These are phyloP conservation scores for Cryptosula pallasiana DNA, from an alignment of 2,888 invertebrate genomes.

Conservation along the genomic window DNA sequence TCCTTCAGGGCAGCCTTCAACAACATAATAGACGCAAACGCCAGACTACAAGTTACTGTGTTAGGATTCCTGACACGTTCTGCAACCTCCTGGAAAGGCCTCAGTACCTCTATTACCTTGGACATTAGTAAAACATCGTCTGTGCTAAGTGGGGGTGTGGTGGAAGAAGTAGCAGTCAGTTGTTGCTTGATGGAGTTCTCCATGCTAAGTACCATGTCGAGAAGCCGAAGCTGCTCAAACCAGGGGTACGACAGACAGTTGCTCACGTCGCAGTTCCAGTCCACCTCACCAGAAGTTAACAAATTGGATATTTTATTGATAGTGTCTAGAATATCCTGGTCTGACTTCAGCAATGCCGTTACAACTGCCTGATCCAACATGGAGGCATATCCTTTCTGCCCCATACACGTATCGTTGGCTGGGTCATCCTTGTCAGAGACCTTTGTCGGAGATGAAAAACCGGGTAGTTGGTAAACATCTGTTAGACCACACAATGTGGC, in stretches of 20 bases:
- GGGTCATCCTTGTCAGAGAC: neutral
- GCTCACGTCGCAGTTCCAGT: too few species aligned
- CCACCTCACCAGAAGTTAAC: neutral
- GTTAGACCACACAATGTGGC: neutral
- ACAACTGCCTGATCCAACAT: neutral
- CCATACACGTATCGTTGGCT: neutral
- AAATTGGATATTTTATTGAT: neutral
- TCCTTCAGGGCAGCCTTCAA: neutral
- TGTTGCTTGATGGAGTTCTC: neutral
- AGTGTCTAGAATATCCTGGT: neutral
- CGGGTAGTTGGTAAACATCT: neutral
- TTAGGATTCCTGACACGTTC: neutral
- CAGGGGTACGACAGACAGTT: neutral
- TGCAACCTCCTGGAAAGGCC: constrained; percentile 20
- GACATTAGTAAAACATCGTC: neutral
- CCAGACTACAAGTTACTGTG: constrained; percentile 1
- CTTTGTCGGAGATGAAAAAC: neutral
- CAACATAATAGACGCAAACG: constrained; percentile 12
- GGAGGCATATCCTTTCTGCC: neutral
- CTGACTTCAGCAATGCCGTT: neutral
- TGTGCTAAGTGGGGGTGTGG: too few species aligned
- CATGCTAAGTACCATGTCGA: neutral
- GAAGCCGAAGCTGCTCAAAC: neutral
- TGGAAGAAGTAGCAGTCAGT: neutral
- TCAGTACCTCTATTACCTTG: neutral